Conservation (phyloP, 1,140 invertebrate species). For the Eufriesea mexicana region DNA sequence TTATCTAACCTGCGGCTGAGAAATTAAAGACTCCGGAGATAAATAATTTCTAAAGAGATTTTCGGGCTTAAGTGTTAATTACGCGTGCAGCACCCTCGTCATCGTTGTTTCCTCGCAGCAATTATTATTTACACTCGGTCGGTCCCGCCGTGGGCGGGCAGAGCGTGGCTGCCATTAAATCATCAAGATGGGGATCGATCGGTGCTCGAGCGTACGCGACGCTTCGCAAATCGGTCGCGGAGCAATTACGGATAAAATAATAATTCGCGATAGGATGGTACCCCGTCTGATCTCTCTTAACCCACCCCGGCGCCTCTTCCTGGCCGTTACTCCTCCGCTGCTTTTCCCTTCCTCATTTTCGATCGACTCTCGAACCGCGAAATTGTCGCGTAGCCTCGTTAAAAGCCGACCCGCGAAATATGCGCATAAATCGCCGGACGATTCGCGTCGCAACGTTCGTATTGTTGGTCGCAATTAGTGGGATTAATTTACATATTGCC, state of each 20-base stretch:
- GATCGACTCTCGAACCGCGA: conserved; percentile 37
- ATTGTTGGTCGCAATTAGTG: conserved; percentile 77
- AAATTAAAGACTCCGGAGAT: no score
- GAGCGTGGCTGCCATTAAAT: conserved; percentile 13
- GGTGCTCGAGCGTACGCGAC: neutral
- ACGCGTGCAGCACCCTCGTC: neutral
- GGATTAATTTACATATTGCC: conserved; percentile 75
- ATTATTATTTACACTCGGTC: conserved; percentile 8
- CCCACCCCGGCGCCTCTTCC: neutral
- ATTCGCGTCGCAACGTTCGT: conserved; percentile 59
- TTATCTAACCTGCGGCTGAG: no score
- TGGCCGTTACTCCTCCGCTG: neutral
- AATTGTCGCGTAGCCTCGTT: conserved; percentile 53
- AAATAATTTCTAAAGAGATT: no score
- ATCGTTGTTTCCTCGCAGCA: neutral
- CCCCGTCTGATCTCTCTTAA: neutral
- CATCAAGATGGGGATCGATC: conserved; percentile 13
- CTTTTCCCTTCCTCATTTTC: conserved; percentile 4
- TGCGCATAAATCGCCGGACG: conserved; percentile 61
- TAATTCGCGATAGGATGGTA: neutral
- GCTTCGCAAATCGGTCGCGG: neutral
- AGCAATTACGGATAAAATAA: conserved; percentile 33
- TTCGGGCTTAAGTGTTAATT: neutral
- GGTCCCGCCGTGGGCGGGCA: no score
- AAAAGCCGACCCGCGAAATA: conserved; percentile 57